Percentiles rank a stretch among this genome's conserved stretches.
These are phyloP conservation scores for Petromus typicus DNA, from an alignment of 2,113 vertebrate genomes.

Conservation along the genomic window DNA sequence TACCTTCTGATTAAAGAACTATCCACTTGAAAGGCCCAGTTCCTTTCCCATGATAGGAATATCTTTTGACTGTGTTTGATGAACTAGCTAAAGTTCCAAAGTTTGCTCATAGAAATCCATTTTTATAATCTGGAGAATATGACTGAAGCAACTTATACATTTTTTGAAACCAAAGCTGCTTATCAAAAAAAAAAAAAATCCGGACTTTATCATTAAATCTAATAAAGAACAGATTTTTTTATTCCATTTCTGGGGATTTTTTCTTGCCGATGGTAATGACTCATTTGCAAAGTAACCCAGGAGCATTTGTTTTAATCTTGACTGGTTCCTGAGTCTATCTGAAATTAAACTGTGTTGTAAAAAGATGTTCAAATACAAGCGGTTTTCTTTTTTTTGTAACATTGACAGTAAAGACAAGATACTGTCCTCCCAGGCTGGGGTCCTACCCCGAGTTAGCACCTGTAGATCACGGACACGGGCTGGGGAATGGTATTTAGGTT, in stretches of 20 bases:
- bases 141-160: background rate
- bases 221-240: background rate
- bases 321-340: background rate
- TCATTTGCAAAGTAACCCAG: background rate
- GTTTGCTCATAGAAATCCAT: background rate
- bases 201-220: background rate
- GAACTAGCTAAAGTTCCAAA: background rate
- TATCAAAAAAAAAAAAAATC: background rate
- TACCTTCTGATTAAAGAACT: conserved; percentile 31
- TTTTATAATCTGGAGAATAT: background rate
- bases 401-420: background rate
- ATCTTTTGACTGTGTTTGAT: background rate
- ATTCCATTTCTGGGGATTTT: background rate
- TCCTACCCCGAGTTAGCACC: fast-evolving
- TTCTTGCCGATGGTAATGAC: background rate
- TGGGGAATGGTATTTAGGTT: background rate
- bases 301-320: background rate
- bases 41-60: background rate
- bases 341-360: conserved; percentile 13
- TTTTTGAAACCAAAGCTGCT: background rate
- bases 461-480: background rate
- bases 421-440: background rate
- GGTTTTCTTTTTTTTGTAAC: background rate
- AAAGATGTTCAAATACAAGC: background rate
- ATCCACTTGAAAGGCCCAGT: background rate